Conservation (phyloP, 1,140 invertebrate species). For the Lepidurus apus region DNA sequence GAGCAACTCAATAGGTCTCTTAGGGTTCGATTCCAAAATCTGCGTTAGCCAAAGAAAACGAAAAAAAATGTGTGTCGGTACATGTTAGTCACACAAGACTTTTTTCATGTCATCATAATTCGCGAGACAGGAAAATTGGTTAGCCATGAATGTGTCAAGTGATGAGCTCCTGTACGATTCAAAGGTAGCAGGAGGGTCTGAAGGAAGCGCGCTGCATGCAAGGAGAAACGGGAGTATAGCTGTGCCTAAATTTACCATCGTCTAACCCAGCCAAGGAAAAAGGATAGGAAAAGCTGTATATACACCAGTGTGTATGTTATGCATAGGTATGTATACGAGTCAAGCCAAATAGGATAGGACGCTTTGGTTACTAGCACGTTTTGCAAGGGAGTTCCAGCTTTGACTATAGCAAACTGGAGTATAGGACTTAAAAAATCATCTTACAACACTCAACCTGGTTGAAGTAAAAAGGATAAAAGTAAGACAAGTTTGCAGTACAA, state of each 20-base stretch:
- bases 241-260: slow-evolving; percentile 18
- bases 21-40: neutral
- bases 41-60: neutral
- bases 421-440: neutral
- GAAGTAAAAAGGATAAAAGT: neutral
- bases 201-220: slow-evolving; percentile 13
- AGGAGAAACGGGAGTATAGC: slow-evolving; percentile 4
- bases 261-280: neutral
- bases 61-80: neutral
- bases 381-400: neutral
- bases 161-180: slow-evolving; percentile 1
- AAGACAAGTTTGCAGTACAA: neutral
- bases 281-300: slow-evolving; percentile 14
- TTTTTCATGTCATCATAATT: neutral
- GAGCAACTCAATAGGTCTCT: neutral
- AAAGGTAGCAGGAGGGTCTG: neutral
- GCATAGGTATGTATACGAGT: slow-evolving; percentile 10
- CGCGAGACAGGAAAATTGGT: neutral
- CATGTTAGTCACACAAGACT: neutral
- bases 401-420: neutral
- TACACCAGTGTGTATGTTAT: slow-evolving; percentile 4
- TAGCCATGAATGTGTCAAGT: slow-evolving; percentile 18
- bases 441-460: neutral
- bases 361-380: neutral
- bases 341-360: neutral